Percentiles rank a stretch among this genome's conserved stretches.
phyloP scores from a whole-genome alignment of 1,140 invertebrate species.

The Mesaphorura yosii region DNA sequence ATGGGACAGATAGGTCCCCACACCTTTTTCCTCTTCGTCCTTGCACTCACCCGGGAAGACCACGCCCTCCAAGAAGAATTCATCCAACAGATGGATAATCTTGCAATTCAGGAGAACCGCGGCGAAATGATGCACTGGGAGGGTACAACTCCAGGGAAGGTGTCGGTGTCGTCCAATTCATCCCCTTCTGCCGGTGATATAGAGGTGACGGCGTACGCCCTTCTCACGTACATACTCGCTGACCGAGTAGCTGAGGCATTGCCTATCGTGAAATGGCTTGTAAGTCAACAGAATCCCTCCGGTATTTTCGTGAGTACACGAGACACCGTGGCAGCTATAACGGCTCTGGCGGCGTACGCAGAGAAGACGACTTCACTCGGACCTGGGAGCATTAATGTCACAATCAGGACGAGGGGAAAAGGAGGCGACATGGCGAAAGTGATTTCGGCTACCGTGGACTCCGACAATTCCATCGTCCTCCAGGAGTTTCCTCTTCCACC shows the following conservation, averaged over 20 bases:
- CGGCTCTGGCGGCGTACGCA: constrained; percentile 18
- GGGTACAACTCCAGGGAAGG: constrained; percentile 7
- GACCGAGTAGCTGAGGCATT: constrained; percentile 52
- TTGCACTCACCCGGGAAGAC: constrained; percentile 42
- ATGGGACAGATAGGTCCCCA: constrained; percentile 41
- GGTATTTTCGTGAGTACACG: constrained; percentile 73
- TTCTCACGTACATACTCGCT: constrained; percentile 52
- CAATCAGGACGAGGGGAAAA: neutral
- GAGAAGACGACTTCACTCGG: neutral
- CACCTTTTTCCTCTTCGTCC: constrained; percentile 67
- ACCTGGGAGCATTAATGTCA: constrained; percentile 5
- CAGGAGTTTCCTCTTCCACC: constrained; percentile 39
- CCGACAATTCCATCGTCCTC: constrained; percentile 15
- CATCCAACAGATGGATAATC: no score
- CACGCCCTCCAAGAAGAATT: no score
- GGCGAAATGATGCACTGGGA: neutral
- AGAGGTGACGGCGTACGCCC: constrained; percentile 73
- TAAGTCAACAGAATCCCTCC: constrained; percentile 61
- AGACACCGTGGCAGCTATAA: constrained; percentile 34
- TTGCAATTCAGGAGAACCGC: constrained; percentile 1
- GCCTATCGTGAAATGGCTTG: constrained; percentile 71
- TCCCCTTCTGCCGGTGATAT: constrained; percentile 34
- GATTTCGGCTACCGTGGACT: constrained; percentile 6
- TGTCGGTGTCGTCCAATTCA: neutral
- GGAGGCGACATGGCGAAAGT: no score